phyloP scores from a whole-genome alignment of 2,888 invertebrate genomes.

The Hemicrepidius hirtus region DNA sequence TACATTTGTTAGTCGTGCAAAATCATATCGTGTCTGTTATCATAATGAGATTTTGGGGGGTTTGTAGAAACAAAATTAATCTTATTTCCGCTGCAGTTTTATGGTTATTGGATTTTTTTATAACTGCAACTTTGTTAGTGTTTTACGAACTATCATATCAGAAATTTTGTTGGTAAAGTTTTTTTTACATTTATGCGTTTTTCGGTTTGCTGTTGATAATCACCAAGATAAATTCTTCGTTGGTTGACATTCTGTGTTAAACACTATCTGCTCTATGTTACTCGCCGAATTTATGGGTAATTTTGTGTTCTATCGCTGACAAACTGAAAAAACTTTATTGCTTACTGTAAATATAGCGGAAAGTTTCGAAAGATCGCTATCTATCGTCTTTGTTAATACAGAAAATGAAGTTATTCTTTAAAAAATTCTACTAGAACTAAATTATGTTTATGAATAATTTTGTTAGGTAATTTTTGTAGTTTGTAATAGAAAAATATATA shows the following conservation, averaged over 20 bases:
- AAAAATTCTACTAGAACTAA: too few species aligned
- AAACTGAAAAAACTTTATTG: constrained; percentile 6
- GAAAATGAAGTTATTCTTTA: too few species aligned
- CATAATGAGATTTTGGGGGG: too few species aligned
- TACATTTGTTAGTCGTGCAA: too few species aligned
- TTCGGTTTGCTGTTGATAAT: background rate
- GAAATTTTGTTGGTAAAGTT: background rate
- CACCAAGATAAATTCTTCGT: constrained; percentile 3
- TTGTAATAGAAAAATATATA: too few species aligned
- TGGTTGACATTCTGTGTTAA: constrained; percentile 9
- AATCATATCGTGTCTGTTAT: too few species aligned
- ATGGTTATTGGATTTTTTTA: too few species aligned
- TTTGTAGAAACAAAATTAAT: too few species aligned
- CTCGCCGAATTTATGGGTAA: constrained; percentile 4
- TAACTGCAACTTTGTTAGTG: background rate
- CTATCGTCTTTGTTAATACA: too few species aligned
- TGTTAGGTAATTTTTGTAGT: too few species aligned
- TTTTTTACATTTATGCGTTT: background rate
- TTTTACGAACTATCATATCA: background rate
- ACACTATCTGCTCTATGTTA: background rate
- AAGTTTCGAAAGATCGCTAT: constrained; percentile 5
- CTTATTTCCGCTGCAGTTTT: too few species aligned
- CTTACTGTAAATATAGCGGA: constrained; percentile 10
- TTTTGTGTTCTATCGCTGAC: background rate
- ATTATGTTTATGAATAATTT: too few species aligned